Evolutionary conservation across 2,113 vertebrate species (phyloP).

Genomic region (Pionites leucogaster): DNA sequence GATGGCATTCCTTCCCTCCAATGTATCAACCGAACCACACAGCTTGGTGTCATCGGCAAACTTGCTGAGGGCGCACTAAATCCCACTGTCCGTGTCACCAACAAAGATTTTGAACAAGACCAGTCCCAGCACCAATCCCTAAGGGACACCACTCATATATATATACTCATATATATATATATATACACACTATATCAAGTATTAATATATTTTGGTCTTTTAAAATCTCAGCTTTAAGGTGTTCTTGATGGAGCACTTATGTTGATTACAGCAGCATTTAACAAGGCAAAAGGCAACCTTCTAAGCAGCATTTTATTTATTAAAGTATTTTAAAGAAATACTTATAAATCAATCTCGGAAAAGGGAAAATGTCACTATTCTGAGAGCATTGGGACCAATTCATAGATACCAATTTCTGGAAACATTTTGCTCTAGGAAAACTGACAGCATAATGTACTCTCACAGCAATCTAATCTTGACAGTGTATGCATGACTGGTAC

Average conservation of each 20-base stretch:
- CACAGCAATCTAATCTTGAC: neutral
- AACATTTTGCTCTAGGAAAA: neutral
- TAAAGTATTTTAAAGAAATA: neutral
- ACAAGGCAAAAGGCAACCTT: neutral
- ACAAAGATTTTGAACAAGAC: too few species aligned
- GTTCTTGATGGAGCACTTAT: neutral
- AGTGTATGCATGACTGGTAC: neutral
- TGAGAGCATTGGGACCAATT: neutral
- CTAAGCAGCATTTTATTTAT: neutral
- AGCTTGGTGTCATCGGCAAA: too few species aligned
- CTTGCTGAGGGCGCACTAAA: too few species aligned
- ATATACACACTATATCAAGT: too few species aligned
- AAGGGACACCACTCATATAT: too few species aligned
- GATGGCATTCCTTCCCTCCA: too few species aligned
- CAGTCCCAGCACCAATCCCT: too few species aligned
- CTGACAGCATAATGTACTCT: neutral
- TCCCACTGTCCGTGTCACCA: too few species aligned
- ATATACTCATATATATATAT: too few species aligned
- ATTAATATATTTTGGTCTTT: neutral
- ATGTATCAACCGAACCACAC: too few species aligned
- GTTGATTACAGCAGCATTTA: neutral
- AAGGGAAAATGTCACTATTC: neutral
- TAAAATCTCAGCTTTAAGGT: neutral
- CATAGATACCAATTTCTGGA: neutral
- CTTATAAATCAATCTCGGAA: neutral